Evolutionary conservation across 2,888 invertebrate genomes (phyloP), one percentile per base, ranked within the genome.

Genomic region (Lysandra bellargus): DNA sequence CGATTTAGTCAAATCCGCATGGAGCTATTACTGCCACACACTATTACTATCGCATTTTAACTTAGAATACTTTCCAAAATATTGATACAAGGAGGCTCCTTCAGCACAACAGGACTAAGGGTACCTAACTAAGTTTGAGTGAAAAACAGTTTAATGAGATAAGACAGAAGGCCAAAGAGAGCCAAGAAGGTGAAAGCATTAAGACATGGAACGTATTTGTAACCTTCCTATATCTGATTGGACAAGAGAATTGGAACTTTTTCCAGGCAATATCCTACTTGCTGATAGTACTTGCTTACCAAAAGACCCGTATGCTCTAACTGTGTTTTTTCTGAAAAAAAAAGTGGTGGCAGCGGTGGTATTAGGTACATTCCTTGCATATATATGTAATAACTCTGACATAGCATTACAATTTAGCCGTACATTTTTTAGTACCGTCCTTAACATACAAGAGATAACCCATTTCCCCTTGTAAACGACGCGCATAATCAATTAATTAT

Each of bases 401-500:
- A 17, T 49, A 9, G 9, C n/a, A 60, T 69, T 69, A 14, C 30
- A 69, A n/a, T 23, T 33, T 9, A 61, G 64, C 3, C 33, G 30
- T 69, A 30, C 12, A 30, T 64, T 33, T 61, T 64, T 64, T 4
- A 33, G 1, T 69, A 69, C 12, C 64, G 30, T 69, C 64, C 64
- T 61, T 61, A 69, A 30, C 30, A 61, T n/a, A 33, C 4, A 33
- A 69, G 1, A 69, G 69, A 69, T 69, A 69, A 33, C 69, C 69
- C 33, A 37, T 69, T 69, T 69, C 69, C 37, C 33, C 64, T 69
- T 33, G 30, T 33, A 69, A 69, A 14, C 33, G 69, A 69, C 69
- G 33, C 33, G 33, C 69, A 33, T 69, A 69, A 69, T 64, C 80
- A 49, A 82, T 81, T 83, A 85, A 84, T 85, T 84, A 83, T 80